Base-by-base conservation (phyloP, 2,797 vertebrate species). In the Danio jaintianensis region DNA sequence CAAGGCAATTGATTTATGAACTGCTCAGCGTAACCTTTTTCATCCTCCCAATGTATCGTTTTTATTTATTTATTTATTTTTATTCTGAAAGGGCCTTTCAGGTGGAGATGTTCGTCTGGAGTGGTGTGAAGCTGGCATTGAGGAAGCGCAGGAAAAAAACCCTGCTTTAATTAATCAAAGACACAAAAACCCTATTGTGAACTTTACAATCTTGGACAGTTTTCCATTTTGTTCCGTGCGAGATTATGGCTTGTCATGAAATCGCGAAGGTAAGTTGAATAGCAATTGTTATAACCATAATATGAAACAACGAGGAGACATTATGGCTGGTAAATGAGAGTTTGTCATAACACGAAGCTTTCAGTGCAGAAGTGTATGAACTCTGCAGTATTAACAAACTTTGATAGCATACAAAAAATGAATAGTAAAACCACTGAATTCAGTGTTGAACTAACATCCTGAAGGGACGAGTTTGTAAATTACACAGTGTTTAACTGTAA, bases 1-100 rank as follows among this genome's bases (percentile, higher is more conserved):
- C 75, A 83, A 69, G 29, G 82, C 64, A 85, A 86, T 86, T 92
- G 90, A 93, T 93, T 92, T 91, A 92, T 89, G 87, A 86, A 87
- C 89, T 80, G 81, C 85, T 88, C 83, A 58, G 82, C 78, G 71
- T 84, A 87, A 90, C 87, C 82, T 85, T 81, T 81, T 83, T 72
- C 53, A 52, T 86, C 75, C 58, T 78, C 72, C 13, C 59, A 73
- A 62, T 83, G 75, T 75, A 83, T 84, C 0, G 0, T n/a, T 62
- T 58, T 62, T 58, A n/a, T n/a, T 69, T 42, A 18, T 69, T 47
- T 62, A 58, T 69, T 58, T 59, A 0, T 29, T 29, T 53, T 42
- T 38, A 11, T 77, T 82, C 80, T 87, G 70, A 82, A 79, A 88
- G 67, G 20, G 15, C 55, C 61, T 87, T 82, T 87, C 75, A 85